Evolutionary conservation across 2,113 vertebrate genomes (phyloP).

Genomic region (Ramphastos sulfuratus): DNA sequence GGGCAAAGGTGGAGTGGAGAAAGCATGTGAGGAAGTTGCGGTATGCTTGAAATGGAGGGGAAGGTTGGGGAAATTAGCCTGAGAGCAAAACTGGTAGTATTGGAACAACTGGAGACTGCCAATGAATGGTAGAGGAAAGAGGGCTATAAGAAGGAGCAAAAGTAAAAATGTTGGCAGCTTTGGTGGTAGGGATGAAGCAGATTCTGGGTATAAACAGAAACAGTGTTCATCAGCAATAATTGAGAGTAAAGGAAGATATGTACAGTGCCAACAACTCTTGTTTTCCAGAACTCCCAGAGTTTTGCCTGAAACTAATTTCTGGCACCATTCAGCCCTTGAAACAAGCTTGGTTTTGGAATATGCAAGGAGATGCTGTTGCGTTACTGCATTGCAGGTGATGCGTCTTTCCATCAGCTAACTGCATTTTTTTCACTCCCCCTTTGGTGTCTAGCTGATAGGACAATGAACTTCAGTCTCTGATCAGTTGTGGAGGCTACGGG

Average conservation of each 20-base stretch:
- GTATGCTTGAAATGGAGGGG: fast-evolving
- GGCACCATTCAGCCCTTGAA: neutral
- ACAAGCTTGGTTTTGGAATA: neutral
- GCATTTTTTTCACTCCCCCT: neutral
- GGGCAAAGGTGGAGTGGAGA: neutral
- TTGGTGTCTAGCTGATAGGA: neutral
- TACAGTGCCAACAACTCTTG: neutral
- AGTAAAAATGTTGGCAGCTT: neutral
- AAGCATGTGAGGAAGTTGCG: neutral
- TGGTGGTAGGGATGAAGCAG: neutral
- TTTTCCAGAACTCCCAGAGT: neutral
- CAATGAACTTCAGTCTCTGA: constrained; percentile 8
- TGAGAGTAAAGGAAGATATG: neutral
- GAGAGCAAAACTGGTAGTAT: neutral
- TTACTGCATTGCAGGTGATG: neutral
- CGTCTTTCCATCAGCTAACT: neutral
- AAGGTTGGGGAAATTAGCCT: neutral
- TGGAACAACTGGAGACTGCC: neutral
- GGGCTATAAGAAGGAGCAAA: neutral
- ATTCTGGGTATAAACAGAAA: neutral
- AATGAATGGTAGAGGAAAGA: neutral
- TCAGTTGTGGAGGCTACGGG: neutral
- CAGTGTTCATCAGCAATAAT: neutral
- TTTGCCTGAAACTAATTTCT: neutral
- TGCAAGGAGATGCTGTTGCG: neutral